Base-by-base conservation (phyloP, 2,797 vertebrate genomes). In the Acanthornis magna region DNA sequence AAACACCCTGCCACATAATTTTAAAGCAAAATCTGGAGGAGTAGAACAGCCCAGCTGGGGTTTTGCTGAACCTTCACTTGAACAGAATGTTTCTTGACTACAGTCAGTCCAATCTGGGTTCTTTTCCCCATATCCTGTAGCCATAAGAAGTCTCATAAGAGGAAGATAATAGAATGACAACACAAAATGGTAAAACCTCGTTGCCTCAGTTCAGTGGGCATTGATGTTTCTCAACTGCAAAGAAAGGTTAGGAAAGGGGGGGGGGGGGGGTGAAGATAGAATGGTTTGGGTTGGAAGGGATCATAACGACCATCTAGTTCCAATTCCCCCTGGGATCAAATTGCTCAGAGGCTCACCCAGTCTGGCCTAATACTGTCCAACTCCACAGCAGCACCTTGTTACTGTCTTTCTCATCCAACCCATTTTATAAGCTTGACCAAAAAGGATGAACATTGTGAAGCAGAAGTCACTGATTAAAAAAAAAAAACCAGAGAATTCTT, bases 241-340 rank as follows among this genome's bases (percentile, higher is more conserved):
- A 48, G 47, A 25, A 47, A 43, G 7, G 5, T 13, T 21, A 7
- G 26, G 51, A 29, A 40, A 14, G 32, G 15, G 16, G 1, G 0
- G 1, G 0, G 2, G 13, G 1, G 13, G 5, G 0, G 13, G 7
- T 3, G 3, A 9, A 27, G 40, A 50, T 19, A 40, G 29, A 57
- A 58, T 23, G 17, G n/a, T 47, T 51, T 83, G 38, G 8, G 21
- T 47, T 72, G 66, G 30, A 60, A 60, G 18, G 25, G 30, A 66
- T 18, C 10, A 7, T 34, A 66, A 60, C 15, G 26, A 60, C 23
- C 30, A 47, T 27, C 34, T 54, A 15, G 16, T 25, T 60, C 30
- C 13, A 66, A 34, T 4, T 8, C 18, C 40, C 10, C 60, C 36
- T 16, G 13, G 50, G 34, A 55, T 48, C 26, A 78, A 23, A 40